These are phyloP conservation scores for Columba janthina DNA, from an alignment of 2,113 vertebrate genomes.

Conservation along the genomic window DNA sequence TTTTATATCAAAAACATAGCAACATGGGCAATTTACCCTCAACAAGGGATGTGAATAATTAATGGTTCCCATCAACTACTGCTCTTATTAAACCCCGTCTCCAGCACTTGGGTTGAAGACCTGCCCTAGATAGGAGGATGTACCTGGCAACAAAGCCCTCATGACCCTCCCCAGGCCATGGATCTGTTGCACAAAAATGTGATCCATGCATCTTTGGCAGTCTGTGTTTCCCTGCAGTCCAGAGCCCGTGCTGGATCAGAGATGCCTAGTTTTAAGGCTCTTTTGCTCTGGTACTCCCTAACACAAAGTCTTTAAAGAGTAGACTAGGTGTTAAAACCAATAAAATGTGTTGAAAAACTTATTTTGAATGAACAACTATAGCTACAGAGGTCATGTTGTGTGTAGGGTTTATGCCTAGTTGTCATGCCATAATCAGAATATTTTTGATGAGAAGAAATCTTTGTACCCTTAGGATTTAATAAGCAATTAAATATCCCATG, in stretches of 20 bases:
- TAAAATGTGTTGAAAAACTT: neutral
- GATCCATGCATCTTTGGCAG: neutral
- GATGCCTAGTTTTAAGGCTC: neutral
- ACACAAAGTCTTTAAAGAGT: neutral
- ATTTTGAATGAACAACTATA: neutral
- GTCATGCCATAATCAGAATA: neutral
- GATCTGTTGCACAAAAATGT: neutral
- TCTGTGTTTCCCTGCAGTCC: neutral
- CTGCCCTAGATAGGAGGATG: neutral
- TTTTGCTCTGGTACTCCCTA: neutral
- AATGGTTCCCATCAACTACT: neutral
- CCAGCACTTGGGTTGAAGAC: neutral
- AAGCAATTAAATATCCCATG: neutral
- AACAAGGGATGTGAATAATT: neutral
- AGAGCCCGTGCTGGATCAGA: neutral
- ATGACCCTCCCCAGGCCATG: rapidly evolving
- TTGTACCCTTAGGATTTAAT: neutral
- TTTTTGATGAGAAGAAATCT: neutral
- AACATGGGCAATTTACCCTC: neutral
- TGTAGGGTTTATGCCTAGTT: neutral
- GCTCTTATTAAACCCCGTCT: neutral
- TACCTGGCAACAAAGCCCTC: neutral
- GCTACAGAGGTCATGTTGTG: neutral
- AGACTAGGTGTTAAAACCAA: neutral
- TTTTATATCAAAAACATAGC: neutral